Conservation (phyloP, 2,113 vertebrate species). For the Orycteropus afer region DNA sequence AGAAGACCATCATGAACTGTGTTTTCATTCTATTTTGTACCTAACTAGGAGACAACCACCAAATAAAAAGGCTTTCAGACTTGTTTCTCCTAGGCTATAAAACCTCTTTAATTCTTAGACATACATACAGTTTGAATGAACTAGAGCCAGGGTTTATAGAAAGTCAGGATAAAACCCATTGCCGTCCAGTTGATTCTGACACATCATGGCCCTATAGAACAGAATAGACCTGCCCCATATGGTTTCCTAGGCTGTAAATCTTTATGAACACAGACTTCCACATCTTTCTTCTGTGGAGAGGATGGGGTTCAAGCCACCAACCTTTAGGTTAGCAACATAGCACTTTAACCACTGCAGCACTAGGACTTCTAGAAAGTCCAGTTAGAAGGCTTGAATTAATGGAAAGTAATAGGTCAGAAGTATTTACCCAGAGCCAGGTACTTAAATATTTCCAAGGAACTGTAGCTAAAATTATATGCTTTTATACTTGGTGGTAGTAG, state of each 20-base stretch:
- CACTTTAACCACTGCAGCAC: too few species aligned
- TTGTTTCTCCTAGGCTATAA: neutral
- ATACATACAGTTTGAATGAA: slow-evolving; percentile 31
- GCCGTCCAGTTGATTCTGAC: neutral
- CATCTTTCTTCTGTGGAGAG: neutral
- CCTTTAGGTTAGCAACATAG: too few species aligned
- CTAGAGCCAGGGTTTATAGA: slow-evolving; percentile 33
- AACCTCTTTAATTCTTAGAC: slow-evolving; percentile 49
- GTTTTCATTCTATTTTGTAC: slow-evolving; percentile 49
- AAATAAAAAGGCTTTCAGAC: slow-evolving; percentile 54
- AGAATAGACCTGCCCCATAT: neutral
- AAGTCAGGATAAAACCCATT: neutral
- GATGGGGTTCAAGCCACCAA: too few species aligned
- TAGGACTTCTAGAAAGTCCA: too few species aligned
- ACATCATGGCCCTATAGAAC: neutral
- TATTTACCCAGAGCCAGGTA: slow-evolving; percentile 31
- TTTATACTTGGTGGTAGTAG: neutral
- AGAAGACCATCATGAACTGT: slow-evolving; percentile 38
- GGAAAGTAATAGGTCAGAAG: slow-evolving; percentile 39
- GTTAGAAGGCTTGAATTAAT: slow-evolving; percentile 3
- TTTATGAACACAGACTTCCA: too few species aligned
- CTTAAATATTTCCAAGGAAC: slow-evolving; percentile 40
- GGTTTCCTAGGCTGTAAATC: too few species aligned
- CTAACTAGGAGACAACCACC: slow-evolving; percentile 32
- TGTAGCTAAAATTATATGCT: neutral